These are phyloP conservation scores for Prunella himalayana DNA, from an alignment of 2,113 vertebrate genomes.

Conservation along the genomic window DNA sequence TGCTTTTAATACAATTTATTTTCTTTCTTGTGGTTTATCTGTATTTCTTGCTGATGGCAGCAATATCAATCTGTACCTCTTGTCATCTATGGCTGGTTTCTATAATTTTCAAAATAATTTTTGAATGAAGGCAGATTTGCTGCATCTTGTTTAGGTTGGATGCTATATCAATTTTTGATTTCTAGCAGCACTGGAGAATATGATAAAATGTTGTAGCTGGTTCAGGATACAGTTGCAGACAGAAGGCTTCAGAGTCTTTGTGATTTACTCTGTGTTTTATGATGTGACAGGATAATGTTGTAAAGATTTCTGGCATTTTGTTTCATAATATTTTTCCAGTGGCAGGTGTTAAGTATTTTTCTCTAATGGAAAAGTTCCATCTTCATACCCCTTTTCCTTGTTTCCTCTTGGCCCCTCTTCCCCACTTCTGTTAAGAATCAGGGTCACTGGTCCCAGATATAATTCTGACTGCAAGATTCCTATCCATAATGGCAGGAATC, in stretches of 20 bases:
- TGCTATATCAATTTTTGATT: background rate
- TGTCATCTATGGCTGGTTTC: background rate
- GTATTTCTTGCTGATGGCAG: constrained; percentile 7
- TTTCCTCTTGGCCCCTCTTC: background rate
- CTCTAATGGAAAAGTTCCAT: background rate
- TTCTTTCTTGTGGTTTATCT: constrained; percentile 10
- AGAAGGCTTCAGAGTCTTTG: background rate
- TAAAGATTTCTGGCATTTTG: background rate
- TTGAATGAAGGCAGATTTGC: background rate
- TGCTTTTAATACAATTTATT: constrained; percentile 21
- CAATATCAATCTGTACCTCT: background rate
- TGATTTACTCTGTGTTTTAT: background rate
- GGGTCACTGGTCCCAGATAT: background rate
- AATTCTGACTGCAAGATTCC: background rate
- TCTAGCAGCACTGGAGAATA: background rate
- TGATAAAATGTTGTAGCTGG: background rate
- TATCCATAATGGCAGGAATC: background rate
- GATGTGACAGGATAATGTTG: background rate
- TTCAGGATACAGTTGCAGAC: background rate
- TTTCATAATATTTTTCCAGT: background rate
- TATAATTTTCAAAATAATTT: background rate
- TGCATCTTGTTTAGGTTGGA: background rate
- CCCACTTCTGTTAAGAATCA: background rate
- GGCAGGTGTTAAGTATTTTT: background rate
- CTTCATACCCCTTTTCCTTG: background rate